Base-by-base conservation (phyloP, 1,140 invertebrate species). In the Aleiodes sp. region DNA sequence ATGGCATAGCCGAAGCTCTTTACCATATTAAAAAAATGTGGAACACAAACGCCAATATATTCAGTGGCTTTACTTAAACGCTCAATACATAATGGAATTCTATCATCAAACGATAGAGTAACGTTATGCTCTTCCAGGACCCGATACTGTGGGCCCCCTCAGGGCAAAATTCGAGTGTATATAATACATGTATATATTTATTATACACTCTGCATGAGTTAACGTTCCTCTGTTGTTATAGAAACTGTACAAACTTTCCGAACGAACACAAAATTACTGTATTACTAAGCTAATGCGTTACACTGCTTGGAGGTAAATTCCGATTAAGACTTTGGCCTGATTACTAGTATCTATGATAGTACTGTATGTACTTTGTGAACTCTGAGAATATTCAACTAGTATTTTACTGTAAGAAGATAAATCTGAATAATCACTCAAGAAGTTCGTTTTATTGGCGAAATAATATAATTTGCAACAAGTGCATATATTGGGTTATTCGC, bases 241-340 rank as follows among this genome's bases (percentile, higher is more conserved):
- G 9, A 8, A 52, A 52, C 16, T 59, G n/a, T 31, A 16, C 35
- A 65, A 65, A 35, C 43, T 52, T 68, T 46, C 29, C 33, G 39
- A 39, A 14, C 16, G 3, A 35, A 35, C 37, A 72, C 61, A 57
- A 41, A 68, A 65, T 68, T 72, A 62, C 66, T 57, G 57, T 64
- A 69, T 72, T 68, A 72, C 56, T 62, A 31, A 31, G 62, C 57
- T 72, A 72, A 72, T 66, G 62, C 46, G 62, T 72, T 61, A 52
- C 56, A 59, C 46, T 29, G 37, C 37, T 64, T 35, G 35, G 68
- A 65, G 56, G 62, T 72, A 72, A 72, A 72, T 72, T 69, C 19
- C 66, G 66, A 72, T 72, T 72, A 72, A 72, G 63, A 69, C 61
- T 72, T 56, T 72, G 61, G 37, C 37, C 31, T 69, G 16, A 72